These are phyloP conservation scores for Itoplectis maculator DNA, from an alignment of 2,888 invertebrate genomes.

Conservation along the genomic window DNA sequence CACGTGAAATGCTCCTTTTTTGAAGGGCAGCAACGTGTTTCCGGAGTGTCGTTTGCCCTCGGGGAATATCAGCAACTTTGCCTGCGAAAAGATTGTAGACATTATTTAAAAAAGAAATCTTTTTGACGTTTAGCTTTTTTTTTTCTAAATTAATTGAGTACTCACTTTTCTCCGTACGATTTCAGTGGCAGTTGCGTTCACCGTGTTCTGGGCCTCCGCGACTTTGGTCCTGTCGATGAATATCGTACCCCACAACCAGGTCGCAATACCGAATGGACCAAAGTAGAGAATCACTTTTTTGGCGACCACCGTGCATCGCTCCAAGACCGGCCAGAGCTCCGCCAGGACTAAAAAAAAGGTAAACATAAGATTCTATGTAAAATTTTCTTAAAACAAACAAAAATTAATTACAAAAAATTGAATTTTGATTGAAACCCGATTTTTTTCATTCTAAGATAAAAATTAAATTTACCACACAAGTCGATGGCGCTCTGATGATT, in stretches of 20 bases:
- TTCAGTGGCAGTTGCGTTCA: conserved; percentile 90
- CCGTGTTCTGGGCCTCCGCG: conserved; percentile 89
- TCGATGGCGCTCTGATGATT: conserved; percentile 97
- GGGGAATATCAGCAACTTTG: conserved; percentile 94
- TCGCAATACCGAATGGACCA: conserved; percentile 93
- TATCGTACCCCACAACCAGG: conserved; percentile 95
- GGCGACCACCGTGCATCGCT: conserved; percentile 92
- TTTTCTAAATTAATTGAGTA: neutral
- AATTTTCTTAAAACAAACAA: no score
- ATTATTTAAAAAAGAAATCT: conserved; percentile 5
- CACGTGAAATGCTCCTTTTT: conserved; percentile 98
- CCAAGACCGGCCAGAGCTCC: conserved; percentile 93
- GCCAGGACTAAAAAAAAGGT: conserved; percentile 86
- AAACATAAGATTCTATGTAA: no score
- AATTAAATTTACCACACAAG: conserved; percentile 88
- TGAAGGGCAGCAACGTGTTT: conserved; percentile 93
- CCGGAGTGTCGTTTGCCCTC: conserved; percentile 95
- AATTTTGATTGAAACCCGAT: no score
- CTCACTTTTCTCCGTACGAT: conserved; percentile 88
- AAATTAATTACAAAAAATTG: no score
- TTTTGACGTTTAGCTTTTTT: neutral
- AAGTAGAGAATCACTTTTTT: conserved; percentile 93
- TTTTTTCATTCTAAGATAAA: no score
- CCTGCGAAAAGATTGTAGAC: conserved; percentile 84
- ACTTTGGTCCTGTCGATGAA: conserved; percentile 93